Percentiles rank a stretch among this genome's conserved stretches.
Evolutionary conservation across 1,140 invertebrate species (phyloP).

Genomic region (Lamellibrachia luymesi): DNA sequence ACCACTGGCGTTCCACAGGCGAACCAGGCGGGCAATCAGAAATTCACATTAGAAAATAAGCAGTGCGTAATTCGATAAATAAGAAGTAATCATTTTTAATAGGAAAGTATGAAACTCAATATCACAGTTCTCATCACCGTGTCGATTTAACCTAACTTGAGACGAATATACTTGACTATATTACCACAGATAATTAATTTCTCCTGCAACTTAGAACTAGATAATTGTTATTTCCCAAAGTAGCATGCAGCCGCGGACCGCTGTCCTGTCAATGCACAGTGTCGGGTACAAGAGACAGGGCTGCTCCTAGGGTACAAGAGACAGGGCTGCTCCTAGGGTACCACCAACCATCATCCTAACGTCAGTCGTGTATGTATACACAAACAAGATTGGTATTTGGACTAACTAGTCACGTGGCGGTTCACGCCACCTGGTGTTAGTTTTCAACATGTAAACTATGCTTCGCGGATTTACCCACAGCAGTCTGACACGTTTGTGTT

Average conservation of each 20-base stretch:
- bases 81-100: background rate
- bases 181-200: background rate
- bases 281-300: too few species aligned
- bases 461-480: background rate
- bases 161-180: background rate
- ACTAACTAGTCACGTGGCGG: too few species aligned
- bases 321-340: too few species aligned
- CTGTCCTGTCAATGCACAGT: background rate
- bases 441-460: too few species aligned
- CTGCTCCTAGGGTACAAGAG: too few species aligned
- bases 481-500: background rate
- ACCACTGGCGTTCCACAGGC: too few species aligned
- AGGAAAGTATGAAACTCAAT: background rate
- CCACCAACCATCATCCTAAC: too few species aligned
- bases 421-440: too few species aligned
- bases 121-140: background rate
- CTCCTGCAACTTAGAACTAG: background rate
- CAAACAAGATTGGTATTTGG: too few species aligned
- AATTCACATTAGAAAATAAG: background rate
- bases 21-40: background rate
- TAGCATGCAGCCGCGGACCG: background rate
- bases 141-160: background rate
- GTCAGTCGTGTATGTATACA: too few species aligned
- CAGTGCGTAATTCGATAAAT: background rate
- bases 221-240: background rate